These are phyloP conservation scores for Callosobruchus maculatus DNA, from an alignment of 2,888 invertebrate species.

Conservation along the genomic window DNA sequence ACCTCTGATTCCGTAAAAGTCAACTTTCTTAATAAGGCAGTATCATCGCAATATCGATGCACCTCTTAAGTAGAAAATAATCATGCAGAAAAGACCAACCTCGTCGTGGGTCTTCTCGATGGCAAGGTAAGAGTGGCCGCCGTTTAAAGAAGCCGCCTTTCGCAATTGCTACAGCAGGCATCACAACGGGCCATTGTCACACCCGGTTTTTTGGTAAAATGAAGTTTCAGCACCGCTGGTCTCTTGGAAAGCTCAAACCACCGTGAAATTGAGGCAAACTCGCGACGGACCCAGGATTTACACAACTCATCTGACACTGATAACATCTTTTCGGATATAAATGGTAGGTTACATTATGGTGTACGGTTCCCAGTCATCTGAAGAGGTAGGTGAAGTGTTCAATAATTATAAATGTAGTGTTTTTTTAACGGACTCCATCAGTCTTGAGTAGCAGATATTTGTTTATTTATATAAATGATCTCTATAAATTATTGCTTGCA, in stretches of 20 bases:
- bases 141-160: slow-evolving; percentile 26
- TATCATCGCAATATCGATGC: too few relatives aligned
- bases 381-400: not conserved
- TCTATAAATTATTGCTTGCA: too few relatives aligned
- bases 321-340: slow-evolving; percentile 28
- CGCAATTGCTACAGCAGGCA: slow-evolving; percentile 21
- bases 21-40: too few relatives aligned
- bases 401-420: too few relatives aligned
- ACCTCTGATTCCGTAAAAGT: too few relatives aligned
- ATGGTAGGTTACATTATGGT: slow-evolving; percentile 4
- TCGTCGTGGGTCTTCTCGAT: not conserved
- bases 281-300: slow-evolving; percentile 32
- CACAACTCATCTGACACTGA: slow-evolving; percentile 33
- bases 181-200: slow-evolving; percentile 19
- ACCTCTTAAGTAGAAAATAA: not conserved
- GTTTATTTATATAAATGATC: too few relatives aligned
- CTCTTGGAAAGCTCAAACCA: slow-evolving; percentile 30
- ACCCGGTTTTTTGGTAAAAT: slow-evolving; percentile 18
- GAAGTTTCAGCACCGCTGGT: slow-evolving; percentile 25
- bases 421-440: too few relatives aligned
- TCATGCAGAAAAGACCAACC: not conserved
- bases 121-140: not conserved
- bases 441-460: too few relatives aligned
- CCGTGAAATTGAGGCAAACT: slow-evolving; percentile 40
- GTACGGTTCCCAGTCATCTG: not conserved